Evolutionary conservation across 2,888 invertebrate genomes (phyloP), one percentile per base, ranked within the genome.

Genomic region (Dolichomitus sp.): DNA sequence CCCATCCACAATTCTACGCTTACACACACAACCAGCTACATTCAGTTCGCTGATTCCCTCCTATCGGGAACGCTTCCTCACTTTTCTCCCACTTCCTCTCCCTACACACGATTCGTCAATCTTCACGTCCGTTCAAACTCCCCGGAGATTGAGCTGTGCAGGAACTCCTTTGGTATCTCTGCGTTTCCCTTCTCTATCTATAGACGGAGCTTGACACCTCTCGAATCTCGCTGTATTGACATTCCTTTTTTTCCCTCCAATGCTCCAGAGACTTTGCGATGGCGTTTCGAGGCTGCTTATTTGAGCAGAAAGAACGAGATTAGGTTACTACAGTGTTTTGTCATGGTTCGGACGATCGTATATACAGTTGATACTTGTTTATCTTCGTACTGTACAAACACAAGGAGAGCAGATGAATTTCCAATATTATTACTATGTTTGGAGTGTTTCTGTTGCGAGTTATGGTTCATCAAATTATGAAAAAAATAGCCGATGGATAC

Each of bases 51-150:
- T 75, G 57, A 75, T 70, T 80, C 48, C 54, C 69, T 65, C 57
- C 73, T 45, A 70, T 70, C 78, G 63, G 27, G 48, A 69, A 69
- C 37, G 69, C 73, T 54, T 65, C 50, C 72, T 42, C 65, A 30
- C 81, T 37, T 37, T 37, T 37, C 37, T 37, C 37, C 61, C 40
- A 48, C 72, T 42, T 72, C 50, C 72, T 80, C 68, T 80, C 66
- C 73, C 42, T 50, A 57, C 69, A 45, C 63, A 14, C 61, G 50
- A 61, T 74, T 70, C 40, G 30, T 33, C 70, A 65, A 59, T 70
- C 59, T 70, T 37, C 75, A 73, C 72, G 59, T 76, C 30, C 79
- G 72, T 70, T 65, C 50, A 78, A 81, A 80, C 75, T 77, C 61
- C 78, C 52, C 68, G 68, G 74, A 37, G 78, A 80, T 68, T 30